These are phyloP conservation scores for Neodiprion lecontei DNA, from an alignment of 1,140 invertebrate species.

Conservation along the genomic window DNA sequence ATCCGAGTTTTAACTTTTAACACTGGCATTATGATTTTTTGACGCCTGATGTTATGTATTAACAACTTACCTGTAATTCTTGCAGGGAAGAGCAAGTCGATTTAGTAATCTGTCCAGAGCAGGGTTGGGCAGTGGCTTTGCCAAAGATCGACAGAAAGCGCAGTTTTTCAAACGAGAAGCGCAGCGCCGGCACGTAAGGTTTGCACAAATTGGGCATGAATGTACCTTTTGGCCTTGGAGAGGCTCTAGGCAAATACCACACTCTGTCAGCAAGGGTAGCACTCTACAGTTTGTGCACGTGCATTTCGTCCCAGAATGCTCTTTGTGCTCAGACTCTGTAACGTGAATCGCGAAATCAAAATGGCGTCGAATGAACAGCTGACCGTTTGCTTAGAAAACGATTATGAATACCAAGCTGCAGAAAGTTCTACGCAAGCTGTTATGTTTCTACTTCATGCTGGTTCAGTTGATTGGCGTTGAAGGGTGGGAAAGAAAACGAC, in stretches of 20 bases:
- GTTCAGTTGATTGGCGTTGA: too few relatives aligned
- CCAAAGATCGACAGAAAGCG: conserved; percentile 31
- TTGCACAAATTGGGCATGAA: conserved; percentile 35
- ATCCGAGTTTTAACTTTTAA: too few relatives aligned
- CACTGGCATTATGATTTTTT: too few relatives aligned
- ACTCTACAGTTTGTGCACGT: conserved; percentile 18
- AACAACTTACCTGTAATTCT: conserved; percentile 25
- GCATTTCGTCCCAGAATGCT: neutral
- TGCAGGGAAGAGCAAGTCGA: conserved; percentile 28
- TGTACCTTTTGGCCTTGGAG: conserved; percentile 32
- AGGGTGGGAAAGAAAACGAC: too few relatives aligned
- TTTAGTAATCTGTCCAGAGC: conserved; percentile 34
- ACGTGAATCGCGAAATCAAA: too few relatives aligned
- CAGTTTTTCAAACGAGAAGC: conserved; percentile 25
- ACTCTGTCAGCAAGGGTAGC: conserved; percentile 29
- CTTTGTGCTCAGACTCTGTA: too few relatives aligned
- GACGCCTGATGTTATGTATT: neutral
- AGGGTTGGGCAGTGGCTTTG: conserved; percentile 23
- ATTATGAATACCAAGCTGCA: too few relatives aligned
- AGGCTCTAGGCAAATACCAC: conserved; percentile 35
- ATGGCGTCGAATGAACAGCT: too few relatives aligned
- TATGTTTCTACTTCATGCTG: too few relatives aligned
- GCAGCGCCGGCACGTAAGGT: conserved; percentile 34
- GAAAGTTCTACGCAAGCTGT: too few relatives aligned
- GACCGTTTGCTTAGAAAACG: too few relatives aligned